A percentile compares a stretch with the other conserved stretches of the same genome.
Evolutionary conservation across 2,888 invertebrate genomes (phyloP).

Genomic region (Acrobeloides nanus): DNA sequence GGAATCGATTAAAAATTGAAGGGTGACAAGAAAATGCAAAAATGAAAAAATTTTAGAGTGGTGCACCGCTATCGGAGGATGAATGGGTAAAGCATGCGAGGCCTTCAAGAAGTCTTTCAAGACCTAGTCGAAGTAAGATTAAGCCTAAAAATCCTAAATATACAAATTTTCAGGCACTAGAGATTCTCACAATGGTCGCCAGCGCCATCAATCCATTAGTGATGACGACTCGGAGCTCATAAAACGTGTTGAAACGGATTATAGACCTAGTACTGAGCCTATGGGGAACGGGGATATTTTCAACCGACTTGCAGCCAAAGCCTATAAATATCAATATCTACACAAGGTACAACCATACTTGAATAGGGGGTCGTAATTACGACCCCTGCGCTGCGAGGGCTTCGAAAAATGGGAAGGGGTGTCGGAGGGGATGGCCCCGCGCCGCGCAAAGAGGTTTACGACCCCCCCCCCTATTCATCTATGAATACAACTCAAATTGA

Average conservation of each 20-base stretch:
- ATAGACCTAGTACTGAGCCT: slow-evolving; percentile 13
- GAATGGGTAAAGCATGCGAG: slow-evolving; percentile 15
- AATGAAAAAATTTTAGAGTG: slow-evolving; percentile 24
- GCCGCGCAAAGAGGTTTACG: too few species aligned
- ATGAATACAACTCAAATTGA: too few species aligned
- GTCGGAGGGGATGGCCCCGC: too few species aligned
- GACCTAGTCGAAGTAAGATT: slow-evolving; percentile 21
- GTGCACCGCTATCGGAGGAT: slow-evolving; percentile 26
- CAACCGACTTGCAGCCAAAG: slow-evolving; percentile 41
- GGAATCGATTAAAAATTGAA: too few species aligned
- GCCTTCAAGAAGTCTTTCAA: slow-evolving; percentile 28
- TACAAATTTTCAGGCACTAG: background rate
- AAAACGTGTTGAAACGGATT: slow-evolving; percentile 33
- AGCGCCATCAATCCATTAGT: slow-evolving; percentile 37
- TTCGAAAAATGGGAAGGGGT: background rate
- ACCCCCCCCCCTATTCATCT: too few species aligned
- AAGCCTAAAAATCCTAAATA: too few species aligned
- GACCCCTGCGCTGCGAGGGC: background rate
- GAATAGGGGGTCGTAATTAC: too few species aligned
- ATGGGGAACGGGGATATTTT: slow-evolving; percentile 18
- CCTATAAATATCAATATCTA: slow-evolving; percentile 42
- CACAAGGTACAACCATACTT: slow-evolving; percentile 34
- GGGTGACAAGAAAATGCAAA: background rate
- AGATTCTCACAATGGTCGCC: slow-evolving; percentile 12
- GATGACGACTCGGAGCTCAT: slow-evolving; percentile 41